A percentile compares a stretch with the other conserved stretches of the same genome.
phyloP scores from a whole-genome alignment of 2,797 vertebrate genomes.

The Microctenopoma stevenorrisi region DNA sequence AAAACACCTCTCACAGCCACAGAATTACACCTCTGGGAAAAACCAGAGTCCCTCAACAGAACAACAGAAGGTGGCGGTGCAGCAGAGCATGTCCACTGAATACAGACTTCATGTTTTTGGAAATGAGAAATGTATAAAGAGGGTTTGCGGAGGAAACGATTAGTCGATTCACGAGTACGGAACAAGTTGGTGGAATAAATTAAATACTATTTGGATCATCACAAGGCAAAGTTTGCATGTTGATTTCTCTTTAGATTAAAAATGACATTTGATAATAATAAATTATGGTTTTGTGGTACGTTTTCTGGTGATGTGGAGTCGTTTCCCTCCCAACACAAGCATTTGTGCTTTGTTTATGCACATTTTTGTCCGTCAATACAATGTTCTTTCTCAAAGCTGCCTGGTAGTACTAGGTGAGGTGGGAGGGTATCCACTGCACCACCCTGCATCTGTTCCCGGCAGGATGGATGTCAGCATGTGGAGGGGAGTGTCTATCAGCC shows the following conservation, averaged over 20 bases:
- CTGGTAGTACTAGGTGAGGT: constrained; percentile 21
- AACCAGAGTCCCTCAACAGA: constrained; percentile 17
- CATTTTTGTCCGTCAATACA: not conserved
- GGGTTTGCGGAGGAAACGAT: not conserved
- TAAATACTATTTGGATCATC: not conserved
- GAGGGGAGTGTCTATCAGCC: constrained; percentile 63
- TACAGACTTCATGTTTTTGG: too few relatives aligned
- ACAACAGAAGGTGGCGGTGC: constrained; percentile 40
- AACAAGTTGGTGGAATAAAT: not conserved
- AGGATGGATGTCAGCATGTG: constrained; percentile 76
- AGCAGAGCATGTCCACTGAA: constrained; percentile 5
- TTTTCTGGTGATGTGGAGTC: not conserved
- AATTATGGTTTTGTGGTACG: too few relatives aligned
- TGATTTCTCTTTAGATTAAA: too few relatives aligned
- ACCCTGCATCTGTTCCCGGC: constrained; percentile 68
- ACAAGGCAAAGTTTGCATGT: too few relatives aligned
- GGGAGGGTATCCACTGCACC: constrained; percentile 38
- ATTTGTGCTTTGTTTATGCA: not conserved
- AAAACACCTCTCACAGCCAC: constrained; percentile 46
- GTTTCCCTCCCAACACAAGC: not conserved
- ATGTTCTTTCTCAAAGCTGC: constrained; percentile 9
- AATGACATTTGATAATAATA: too few relatives aligned
- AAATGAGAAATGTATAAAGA: not conserved
- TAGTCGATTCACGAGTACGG: too few relatives aligned
- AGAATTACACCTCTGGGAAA: constrained; percentile 63